These are phyloP conservation scores for Lithobates sylvaticus DNA, from an alignment of 2,797 vertebrate genomes.

Conservation along the genomic window DNA sequence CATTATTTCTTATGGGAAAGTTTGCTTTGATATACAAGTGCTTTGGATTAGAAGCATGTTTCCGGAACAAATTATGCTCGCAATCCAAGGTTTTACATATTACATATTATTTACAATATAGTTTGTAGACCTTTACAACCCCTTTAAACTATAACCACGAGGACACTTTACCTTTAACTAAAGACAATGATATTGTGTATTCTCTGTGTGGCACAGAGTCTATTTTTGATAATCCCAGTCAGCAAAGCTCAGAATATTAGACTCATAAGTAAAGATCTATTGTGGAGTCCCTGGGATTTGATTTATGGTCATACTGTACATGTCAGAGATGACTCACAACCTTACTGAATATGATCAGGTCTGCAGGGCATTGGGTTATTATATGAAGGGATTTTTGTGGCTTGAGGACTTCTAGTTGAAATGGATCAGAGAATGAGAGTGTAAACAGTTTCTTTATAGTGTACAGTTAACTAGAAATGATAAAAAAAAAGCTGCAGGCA, in stretches of 20 bases:
- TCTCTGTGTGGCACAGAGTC: background rate
- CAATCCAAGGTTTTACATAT: too few species aligned
- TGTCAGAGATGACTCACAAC: constrained; percentile 6
- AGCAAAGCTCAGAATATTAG: background rate
- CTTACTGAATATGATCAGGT: background rate
- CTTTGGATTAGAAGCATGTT: too few species aligned
- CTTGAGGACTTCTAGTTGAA: background rate
- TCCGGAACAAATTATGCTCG: too few species aligned
- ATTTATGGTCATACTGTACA: constrained; percentile 12
- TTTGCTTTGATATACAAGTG: too few species aligned
- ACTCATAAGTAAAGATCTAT: background rate
- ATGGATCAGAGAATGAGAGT: background rate
- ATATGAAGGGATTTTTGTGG: background rate
- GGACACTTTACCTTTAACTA: background rate
- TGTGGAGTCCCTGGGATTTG: background rate
- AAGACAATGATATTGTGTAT: background rate
- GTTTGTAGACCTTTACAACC: too few species aligned
- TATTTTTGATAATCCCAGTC: background rate
- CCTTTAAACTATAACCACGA: background rate
- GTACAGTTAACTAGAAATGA: too few species aligned
- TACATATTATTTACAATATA: too few species aligned
- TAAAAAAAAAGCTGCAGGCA: too few species aligned
- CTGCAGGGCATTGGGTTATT: background rate
- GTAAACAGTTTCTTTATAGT: background rate
- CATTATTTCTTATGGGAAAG: too few species aligned